Conservation (phyloP, 2,888 invertebrate genomes). For the Melitaea athalia region DNA sequence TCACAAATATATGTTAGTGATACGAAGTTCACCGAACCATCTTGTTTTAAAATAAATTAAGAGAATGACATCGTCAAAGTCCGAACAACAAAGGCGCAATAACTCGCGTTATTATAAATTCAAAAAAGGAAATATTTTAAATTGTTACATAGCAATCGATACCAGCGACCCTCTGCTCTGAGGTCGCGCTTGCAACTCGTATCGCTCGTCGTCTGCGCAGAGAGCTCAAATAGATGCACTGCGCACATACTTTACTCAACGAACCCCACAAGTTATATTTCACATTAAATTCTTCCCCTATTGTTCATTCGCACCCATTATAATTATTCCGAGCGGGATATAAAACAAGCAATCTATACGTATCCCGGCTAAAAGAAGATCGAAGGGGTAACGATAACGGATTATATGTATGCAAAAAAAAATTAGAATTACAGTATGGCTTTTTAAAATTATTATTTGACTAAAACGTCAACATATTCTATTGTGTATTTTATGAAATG, state of each 20-base stretch:
- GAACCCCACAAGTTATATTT: constrained; percentile 56
- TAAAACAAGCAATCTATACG: constrained; percentile 46
- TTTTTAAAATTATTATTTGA: too few species aligned
- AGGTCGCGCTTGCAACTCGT: constrained; percentile 42
- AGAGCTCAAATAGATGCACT: constrained; percentile 47
- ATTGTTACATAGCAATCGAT: constrained; percentile 48
- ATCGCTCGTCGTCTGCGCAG: constrained; percentile 63
- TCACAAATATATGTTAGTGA: too few species aligned
- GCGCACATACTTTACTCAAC: constrained; percentile 55
- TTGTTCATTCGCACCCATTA: constrained; percentile 63
- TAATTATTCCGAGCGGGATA: constrained; percentile 50
- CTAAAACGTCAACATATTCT: too few species aligned
- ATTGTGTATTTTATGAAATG: too few species aligned
- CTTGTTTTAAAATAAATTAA: too few species aligned
- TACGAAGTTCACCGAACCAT: too few species aligned
- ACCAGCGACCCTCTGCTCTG: constrained; percentile 51
- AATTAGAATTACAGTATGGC: neutral
- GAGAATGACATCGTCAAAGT: neutral
- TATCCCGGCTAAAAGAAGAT: constrained; percentile 22
- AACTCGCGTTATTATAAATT: constrained; percentile 34
- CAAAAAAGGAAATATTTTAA: constrained; percentile 31
- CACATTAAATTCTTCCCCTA: constrained; percentile 62
- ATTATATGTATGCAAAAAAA: constrained; percentile 18
- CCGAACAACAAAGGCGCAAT: constrained; percentile 11
- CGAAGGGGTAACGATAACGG: constrained; percentile 26